Evolutionary conservation across 2,113 vertebrate species (phyloP).

Genomic region (Ochotona princeps): DNA sequence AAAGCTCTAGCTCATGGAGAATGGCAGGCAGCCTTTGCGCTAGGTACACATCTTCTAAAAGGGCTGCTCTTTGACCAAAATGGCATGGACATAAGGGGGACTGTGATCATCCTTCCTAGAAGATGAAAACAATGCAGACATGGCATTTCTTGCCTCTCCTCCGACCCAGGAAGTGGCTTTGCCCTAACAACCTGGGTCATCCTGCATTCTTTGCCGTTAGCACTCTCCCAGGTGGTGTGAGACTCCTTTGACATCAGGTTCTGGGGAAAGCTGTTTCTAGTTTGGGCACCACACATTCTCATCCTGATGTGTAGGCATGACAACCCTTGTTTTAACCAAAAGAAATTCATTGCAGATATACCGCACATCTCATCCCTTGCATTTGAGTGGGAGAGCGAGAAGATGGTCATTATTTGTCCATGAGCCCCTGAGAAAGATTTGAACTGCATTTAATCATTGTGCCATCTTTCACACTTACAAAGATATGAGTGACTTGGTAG

Average conservation of each 20-base stretch:
- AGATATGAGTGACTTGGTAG: constrained; percentile 1
- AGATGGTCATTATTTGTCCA: background rate
- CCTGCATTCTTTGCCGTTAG: background rate
- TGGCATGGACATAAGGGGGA: background rate
- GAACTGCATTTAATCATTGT: background rate
- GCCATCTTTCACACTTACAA: background rate
- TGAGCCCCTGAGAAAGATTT: background rate
- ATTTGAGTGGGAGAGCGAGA: background rate
- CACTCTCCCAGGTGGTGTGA: background rate
- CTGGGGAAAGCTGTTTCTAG: background rate
- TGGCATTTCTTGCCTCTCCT: background rate
- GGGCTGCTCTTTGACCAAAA: background rate
- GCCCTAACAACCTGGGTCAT: background rate
- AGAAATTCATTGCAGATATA: constrained; percentile 17
- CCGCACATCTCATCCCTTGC: constrained; percentile 16
- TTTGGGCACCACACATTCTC: background rate
- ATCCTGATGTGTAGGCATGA: background rate
- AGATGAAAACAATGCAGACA: background rate
- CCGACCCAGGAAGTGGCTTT: background rate
- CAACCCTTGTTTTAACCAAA: constrained; percentile 24
- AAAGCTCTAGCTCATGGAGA: background rate
- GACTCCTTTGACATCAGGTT: background rate
- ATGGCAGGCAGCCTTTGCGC: background rate
- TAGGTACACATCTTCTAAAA: no score
- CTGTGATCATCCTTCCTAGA: background rate